These are phyloP conservation scores for Parelbella ahira DNA, from an alignment of 2,888 invertebrate genomes.

Conservation along the genomic window DNA sequence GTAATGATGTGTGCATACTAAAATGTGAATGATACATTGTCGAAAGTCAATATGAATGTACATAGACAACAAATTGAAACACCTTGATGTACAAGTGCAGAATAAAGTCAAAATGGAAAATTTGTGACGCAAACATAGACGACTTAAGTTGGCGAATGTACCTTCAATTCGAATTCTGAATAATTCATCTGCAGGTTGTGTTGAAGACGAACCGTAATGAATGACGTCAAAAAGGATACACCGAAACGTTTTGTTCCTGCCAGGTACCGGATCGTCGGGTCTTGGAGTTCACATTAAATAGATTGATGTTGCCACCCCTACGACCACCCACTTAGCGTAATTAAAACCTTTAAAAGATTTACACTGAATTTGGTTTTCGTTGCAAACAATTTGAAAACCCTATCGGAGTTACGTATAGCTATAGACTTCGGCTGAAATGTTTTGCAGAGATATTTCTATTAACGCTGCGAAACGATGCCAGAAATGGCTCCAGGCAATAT, in stretches of 20 bases:
- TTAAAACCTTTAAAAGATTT: conserved; percentile 71
- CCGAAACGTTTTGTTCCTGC: conserved; percentile 33
- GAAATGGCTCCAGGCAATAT: too few relatives aligned
- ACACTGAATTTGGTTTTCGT: conserved; percentile 45
- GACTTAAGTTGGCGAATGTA: background rate
- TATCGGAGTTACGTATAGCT: conserved; percentile 12
- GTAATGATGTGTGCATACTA: too few relatives aligned
- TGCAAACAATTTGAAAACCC: conserved; percentile 27
- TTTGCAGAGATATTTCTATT: conserved; percentile 16
- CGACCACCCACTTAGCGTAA: conserved; percentile 62
- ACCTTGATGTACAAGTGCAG: too few relatives aligned
- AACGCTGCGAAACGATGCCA: conserved; percentile 2
- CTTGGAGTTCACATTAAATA: conserved; percentile 61
- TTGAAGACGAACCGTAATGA: conserved; percentile 42
- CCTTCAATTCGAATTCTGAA: conserved; percentile 15
- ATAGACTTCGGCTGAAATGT: conserved; percentile 5
- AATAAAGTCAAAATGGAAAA: too few relatives aligned
- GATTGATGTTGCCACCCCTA: conserved; percentile 57
- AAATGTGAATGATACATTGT: too few relatives aligned
- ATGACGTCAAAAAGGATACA: conserved; percentile 43
- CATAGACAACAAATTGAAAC: too few relatives aligned
- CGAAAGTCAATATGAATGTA: too few relatives aligned
- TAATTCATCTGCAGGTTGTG: conserved; percentile 23
- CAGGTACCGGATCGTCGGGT: conserved; percentile 30
- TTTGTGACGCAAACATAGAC: too few relatives aligned